Percentiles rank a stretch among this genome's conserved stretches.
These are phyloP conservation scores for Semnopithecus entellus DNA, from an alignment of 2,113 vertebrate genomes.

Conservation along the genomic window DNA sequence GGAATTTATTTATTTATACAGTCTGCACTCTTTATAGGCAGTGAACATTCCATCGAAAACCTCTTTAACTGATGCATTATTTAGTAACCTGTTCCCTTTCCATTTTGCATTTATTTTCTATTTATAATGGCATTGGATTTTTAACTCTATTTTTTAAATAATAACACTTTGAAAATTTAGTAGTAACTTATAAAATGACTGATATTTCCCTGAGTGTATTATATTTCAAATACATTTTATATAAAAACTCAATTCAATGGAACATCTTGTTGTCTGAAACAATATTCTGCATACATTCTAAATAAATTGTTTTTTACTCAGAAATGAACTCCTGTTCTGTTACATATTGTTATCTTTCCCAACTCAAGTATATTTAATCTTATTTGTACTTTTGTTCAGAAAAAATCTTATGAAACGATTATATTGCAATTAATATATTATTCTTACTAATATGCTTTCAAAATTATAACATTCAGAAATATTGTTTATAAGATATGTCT, in stretches of 20 bases:
- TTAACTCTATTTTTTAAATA: slow-evolving; percentile 61
- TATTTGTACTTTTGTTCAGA: slow-evolving; percentile 55
- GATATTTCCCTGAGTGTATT: slow-evolving; percentile 56
- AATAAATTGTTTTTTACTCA: slow-evolving; percentile 44
- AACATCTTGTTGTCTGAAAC: slow-evolving; percentile 68
- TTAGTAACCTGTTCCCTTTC: slow-evolving; percentile 65
- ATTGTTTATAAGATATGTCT: not conserved
- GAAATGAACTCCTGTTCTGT: slow-evolving; percentile 6
- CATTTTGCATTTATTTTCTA: slow-evolving; percentile 66
- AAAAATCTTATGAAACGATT: slow-evolving; percentile 29
- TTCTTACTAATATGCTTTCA: slow-evolving; percentile 24
- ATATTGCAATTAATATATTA: slow-evolving; percentile 48
- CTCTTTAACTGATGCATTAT: slow-evolving; percentile 66
- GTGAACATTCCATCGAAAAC: slow-evolving; percentile 58
- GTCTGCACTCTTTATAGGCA: slow-evolving; percentile 57
- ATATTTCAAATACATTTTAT: slow-evolving; percentile 43
- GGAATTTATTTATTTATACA: slow-evolving; percentile 75
- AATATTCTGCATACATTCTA: slow-evolving; percentile 33
- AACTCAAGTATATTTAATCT: slow-evolving; percentile 55
- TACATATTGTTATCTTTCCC: slow-evolving; percentile 48
- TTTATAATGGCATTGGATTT: slow-evolving; percentile 73
- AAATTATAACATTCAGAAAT: slow-evolving; percentile 48
- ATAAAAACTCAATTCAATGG: slow-evolving; percentile 53
- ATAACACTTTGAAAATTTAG: slow-evolving; percentile 74
- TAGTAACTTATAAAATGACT: slow-evolving; percentile 63